Evolutionary conservation across 2,113 vertebrate species (phyloP).

Genomic region (Pomatostomus ruficeps): DNA sequence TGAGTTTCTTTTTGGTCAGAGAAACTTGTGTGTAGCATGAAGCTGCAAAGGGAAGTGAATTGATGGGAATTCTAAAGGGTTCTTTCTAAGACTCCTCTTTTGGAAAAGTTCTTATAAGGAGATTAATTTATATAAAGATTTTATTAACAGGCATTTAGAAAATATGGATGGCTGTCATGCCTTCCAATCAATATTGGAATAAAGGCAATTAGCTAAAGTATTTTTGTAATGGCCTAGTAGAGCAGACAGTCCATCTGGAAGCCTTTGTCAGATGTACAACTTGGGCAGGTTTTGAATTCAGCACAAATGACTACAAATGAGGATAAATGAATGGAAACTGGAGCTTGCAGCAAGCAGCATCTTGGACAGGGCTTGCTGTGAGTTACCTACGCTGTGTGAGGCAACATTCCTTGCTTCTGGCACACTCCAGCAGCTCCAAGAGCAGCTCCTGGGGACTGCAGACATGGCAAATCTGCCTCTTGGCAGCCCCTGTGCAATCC

Average conservation of each 20-base stretch:
- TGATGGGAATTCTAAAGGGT: not conserved
- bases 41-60: not conserved
- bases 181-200: not conserved
- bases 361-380: not conserved
- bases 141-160: not conserved
- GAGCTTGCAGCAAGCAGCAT: not conserved
- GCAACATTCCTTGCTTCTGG: not conserved
- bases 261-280: not conserved
- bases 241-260: not conserved
- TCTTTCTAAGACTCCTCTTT: not conserved
- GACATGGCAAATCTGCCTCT: not conserved
- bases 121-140: not conserved
- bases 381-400: not conserved
- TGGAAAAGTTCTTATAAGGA: not conserved
- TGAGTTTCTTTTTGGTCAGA: not conserved
- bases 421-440: not conserved
- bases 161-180: not conserved
- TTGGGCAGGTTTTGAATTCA: not conserved
- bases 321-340: not conserved
- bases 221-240: not conserved
- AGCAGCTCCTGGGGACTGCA: not conserved
- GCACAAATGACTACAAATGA: not conserved
- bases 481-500: not conserved
- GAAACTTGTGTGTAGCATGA: not conserved
- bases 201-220: not conserved